A percentile compares a stretch with the other conserved stretches of the same genome.
phyloP scores from a whole-genome alignment of 2,888 invertebrate species.

The Allophyes oxyacanthae region DNA sequence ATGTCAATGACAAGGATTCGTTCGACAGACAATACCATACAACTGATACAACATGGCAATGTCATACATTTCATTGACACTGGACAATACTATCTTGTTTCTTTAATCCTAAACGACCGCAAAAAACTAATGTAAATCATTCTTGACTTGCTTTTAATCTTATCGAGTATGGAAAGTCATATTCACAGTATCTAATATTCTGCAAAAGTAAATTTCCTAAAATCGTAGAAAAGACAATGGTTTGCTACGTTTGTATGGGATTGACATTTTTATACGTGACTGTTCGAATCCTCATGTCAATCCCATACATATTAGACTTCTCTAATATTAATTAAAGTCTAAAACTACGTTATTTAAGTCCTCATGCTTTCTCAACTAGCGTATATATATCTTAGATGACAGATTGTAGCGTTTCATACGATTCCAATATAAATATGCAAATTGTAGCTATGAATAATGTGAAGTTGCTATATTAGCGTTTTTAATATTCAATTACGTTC shows the following conservation, averaged over 20 bases:
- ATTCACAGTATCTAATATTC: too few species aligned
- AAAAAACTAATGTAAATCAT: too few species aligned
- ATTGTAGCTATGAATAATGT: slow-evolving; percentile 36
- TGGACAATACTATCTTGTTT: too few species aligned
- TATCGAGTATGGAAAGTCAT: too few species aligned
- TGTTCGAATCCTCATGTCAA: neutral
- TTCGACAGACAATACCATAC: too few species aligned
- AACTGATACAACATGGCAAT: slow-evolving; percentile 1
- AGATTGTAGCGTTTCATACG: slow-evolving; percentile 16
- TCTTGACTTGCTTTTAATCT: too few species aligned
- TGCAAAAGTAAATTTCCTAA: too few species aligned
- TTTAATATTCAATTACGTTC: slow-evolving; percentile 53
- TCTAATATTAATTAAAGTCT: neutral
- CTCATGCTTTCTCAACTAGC: neutral
- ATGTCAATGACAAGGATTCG: neutral
- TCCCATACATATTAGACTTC: neutral
- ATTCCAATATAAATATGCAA: slow-evolving; percentile 32
- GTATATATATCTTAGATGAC: slow-evolving; percentile 19
- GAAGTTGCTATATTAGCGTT: slow-evolving; percentile 27
- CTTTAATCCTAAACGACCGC: too few species aligned
- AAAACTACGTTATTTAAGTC: neutral
- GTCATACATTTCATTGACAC: neutral
- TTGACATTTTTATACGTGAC: neutral
- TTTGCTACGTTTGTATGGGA: neutral
- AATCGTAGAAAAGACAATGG: neutral